Evolutionary conservation across 2,888 invertebrate genomes (phyloP), one percentile per base, ranked within the genome.

Genomic region (Sepioteuthis lessoniana): DNA sequence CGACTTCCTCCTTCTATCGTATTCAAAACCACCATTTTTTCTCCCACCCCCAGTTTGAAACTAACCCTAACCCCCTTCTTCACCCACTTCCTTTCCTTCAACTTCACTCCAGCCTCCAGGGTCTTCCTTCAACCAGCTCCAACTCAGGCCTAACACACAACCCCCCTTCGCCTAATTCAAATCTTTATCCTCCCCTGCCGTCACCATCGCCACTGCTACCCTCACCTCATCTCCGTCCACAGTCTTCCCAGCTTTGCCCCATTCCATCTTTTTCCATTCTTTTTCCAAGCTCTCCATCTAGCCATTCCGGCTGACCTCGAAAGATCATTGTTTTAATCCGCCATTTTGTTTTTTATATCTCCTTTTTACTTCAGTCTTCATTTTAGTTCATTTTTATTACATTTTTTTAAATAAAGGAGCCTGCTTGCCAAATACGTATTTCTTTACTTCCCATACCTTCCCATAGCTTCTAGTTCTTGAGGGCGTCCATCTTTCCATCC

Each of bases 121-220:
- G 76, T 76, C 76, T 76, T 76, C 76, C 76, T 76, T 76, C 76
- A 76, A 76, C 76, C 76, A 76, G n/a, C 76, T 35, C 76, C n/a
- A 76, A 76, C 76, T 35, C 76, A 76, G n/a, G 76, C 76, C 76
- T 76, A 76, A n/a, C n/a, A 76, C 76, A n/a, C 16, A 4, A 19
- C 28, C 55, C 55, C 76, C 76, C 16, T 16, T n/a, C 76, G 1
- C 76, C n/a, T 13, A 76, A 76, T 76, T 76, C 76, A 76, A 76
- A 76, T 76, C n/a, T 76, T 35, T 35, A 76, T 35, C 76, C 76
- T 35, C 35, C n/a, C 76, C n/a, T 76, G 76, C 19, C 76, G 19
- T 76, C 76, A 76, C 35, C 76, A 35, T n/a, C 76, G 19, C n/a
- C 76, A n/a, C 76, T n/a, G n/a, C 76, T n/a, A 76, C n/a, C 76